Evolutionary conservation across 2,797 vertebrate species (phyloP).

Genomic region (Geotrypetes seraphini): DNA sequence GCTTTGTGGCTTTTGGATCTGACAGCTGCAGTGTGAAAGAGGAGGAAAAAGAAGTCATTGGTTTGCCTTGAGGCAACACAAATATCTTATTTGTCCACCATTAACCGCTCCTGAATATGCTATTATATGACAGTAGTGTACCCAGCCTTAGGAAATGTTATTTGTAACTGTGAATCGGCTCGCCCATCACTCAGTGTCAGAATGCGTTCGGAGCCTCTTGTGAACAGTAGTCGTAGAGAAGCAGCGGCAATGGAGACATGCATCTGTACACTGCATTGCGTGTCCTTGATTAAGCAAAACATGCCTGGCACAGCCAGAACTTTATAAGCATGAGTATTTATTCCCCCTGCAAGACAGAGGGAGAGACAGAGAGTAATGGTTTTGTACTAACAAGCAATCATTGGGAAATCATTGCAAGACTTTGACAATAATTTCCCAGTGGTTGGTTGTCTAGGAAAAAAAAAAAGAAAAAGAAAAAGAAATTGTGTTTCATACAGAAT

Average conservation of each 20-base stretch:
- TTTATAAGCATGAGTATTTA: background rate
- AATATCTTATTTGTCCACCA: no score
- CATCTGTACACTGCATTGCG: accelerated
- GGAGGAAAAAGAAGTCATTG: no score
- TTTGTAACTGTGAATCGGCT: no score
- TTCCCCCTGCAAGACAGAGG: background rate
- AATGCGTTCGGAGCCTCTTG: no score
- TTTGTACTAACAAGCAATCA: slow-evolving; percentile 19
- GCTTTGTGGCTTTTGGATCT: no score
- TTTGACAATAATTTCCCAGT: slow-evolving; percentile 24
- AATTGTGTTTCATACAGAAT: slow-evolving; percentile 13
- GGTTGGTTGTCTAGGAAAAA: slow-evolving; percentile 8
- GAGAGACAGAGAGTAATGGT: slow-evolving; percentile 1
- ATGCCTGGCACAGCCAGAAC: background rate
- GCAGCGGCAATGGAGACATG: background rate
- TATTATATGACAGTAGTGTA: no score
- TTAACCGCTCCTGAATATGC: background rate
- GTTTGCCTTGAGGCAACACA: no score
- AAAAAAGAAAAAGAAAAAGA: slow-evolving; percentile 2
- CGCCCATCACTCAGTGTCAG: no score
- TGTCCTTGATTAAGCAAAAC: no score
- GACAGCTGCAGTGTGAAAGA: no score
- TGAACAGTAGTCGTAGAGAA: no score
- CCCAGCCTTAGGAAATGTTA: no score
- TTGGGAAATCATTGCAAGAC: slow-evolving; percentile 24